Conservation (phyloP, 2,888 invertebrate species). For the Dicranocentrus wangi region DNA sequence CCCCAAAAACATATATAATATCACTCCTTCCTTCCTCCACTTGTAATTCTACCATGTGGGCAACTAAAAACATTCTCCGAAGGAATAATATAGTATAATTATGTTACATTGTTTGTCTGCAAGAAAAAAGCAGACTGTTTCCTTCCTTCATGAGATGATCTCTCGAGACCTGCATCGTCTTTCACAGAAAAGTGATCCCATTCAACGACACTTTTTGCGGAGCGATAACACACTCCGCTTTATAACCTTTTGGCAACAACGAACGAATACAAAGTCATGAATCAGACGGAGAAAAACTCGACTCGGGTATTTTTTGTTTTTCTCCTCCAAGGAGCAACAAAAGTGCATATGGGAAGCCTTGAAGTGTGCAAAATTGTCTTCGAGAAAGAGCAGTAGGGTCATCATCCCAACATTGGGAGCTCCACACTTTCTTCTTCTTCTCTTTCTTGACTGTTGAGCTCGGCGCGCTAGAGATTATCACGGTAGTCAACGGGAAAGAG, state of each 20-base stretch:
- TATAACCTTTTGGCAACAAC: background rate
- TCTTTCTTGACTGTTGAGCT: too few relatives aligned
- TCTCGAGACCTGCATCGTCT: constrained; percentile 19
- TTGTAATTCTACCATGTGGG: too few relatives aligned
- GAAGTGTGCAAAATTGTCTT: constrained; percentile 44
- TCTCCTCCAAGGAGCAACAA: background rate
- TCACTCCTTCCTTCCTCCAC: too few relatives aligned
- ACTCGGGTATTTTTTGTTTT: too few relatives aligned
- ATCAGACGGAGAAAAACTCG: constrained; percentile 23
- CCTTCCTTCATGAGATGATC: constrained; percentile 9
- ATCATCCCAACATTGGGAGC: too few relatives aligned
- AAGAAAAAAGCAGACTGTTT: too few relatives aligned
- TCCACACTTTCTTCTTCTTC: too few relatives aligned
- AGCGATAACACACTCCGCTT: background rate
- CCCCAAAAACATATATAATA: too few relatives aligned
- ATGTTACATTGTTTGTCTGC: too few relatives aligned
- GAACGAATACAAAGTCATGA: constrained; percentile 41
- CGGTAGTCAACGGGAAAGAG: constrained; percentile 22
- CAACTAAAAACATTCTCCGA: too few relatives aligned
- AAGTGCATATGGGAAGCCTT: constrained; percentile 7
- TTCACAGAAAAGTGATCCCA: constrained; percentile 27
- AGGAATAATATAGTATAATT: too few relatives aligned
- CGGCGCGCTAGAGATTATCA: constrained; percentile 62
- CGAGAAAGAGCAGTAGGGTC: background rate
- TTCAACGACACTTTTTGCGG: constrained; percentile 10